These are phyloP conservation scores for Alligator sinensis DNA, from an alignment of 2,113 vertebrate species.

Conservation along the genomic window DNA sequence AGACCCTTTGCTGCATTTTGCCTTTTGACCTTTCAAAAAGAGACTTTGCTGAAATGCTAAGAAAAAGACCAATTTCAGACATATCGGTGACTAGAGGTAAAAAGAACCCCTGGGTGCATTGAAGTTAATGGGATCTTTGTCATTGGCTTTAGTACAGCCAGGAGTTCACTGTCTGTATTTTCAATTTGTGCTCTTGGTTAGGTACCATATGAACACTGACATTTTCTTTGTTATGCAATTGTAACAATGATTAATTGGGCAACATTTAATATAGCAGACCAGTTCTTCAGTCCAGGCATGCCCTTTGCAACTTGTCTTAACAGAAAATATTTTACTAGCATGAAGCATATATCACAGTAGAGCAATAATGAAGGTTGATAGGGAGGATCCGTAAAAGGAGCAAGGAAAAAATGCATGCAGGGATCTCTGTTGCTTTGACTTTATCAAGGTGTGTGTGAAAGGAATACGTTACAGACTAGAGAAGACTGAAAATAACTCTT, in stretches of 20 bases:
- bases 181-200: too few species aligned
- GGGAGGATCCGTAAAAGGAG: neutral
- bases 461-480: neutral
- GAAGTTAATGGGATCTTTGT: too few species aligned
- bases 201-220: neutral
- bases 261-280: neutral
- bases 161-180: too few species aligned
- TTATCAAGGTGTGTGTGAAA: neutral
- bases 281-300: neutral
- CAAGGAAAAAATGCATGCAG: neutral
- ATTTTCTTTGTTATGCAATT: neutral
- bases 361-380: neutral
- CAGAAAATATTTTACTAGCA: neutral
- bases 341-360: rapidly evolving
- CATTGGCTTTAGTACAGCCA: too few species aligned
- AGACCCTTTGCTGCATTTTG: too few species aligned
- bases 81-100: too few species aligned
- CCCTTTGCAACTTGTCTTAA: neutral
- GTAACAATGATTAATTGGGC: neutral
- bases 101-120: too few species aligned
- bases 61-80: too few species aligned
- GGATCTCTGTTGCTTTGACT: rapidly evolving
- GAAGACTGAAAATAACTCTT: neutral
- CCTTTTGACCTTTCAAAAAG: too few species aligned
- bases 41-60: too few species aligned